A percentile compares a stretch with the other conserved stretches of the same genome.
Conservation (phyloP, 2,797 vertebrate genomes). For the Podarcis lilfordi region DNA sequence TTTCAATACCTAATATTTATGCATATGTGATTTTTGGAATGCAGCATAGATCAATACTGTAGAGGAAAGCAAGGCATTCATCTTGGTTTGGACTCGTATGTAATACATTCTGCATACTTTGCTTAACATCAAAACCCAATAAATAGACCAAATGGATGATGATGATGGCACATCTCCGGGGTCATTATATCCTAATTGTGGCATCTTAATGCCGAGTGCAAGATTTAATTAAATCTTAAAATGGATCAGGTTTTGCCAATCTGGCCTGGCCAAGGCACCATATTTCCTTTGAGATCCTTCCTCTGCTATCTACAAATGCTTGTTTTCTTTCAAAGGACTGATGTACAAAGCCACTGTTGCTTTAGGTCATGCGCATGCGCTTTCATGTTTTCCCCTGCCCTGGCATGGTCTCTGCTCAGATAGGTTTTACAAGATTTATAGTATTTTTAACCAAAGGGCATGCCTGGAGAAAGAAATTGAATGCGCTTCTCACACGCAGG, state of each 20-base stretch:
- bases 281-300: background rate
- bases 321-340: background rate
- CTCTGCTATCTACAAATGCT: background rate
- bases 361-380: background rate
- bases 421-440: background rate
- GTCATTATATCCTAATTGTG: background rate
- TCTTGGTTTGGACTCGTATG: constrained; percentile 38
- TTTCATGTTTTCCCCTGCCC: background rate
- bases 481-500: background rate
- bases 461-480: background rate
- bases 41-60: constrained; percentile 19
- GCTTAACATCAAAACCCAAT: constrained; percentile 15
- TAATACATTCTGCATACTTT: constrained; percentile 38
- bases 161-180: background rate
- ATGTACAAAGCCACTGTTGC: background rate
- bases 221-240: constrained; percentile 33
- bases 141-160: constrained; percentile 3
- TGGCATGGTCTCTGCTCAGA: background rate
- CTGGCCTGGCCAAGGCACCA: background rate
- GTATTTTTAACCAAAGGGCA: background rate
- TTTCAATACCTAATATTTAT: constrained; percentile 44
- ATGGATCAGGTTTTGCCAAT: background rate
- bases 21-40: constrained; percentile 36
- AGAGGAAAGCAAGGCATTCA: constrained; percentile 31
- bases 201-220: background rate